Percentiles rank a stretch among this genome's conserved stretches.
These are phyloP conservation scores for Drosophila sordidula DNA, from an alignment of 2,888 invertebrate genomes.

Conservation along the genomic window DNA sequence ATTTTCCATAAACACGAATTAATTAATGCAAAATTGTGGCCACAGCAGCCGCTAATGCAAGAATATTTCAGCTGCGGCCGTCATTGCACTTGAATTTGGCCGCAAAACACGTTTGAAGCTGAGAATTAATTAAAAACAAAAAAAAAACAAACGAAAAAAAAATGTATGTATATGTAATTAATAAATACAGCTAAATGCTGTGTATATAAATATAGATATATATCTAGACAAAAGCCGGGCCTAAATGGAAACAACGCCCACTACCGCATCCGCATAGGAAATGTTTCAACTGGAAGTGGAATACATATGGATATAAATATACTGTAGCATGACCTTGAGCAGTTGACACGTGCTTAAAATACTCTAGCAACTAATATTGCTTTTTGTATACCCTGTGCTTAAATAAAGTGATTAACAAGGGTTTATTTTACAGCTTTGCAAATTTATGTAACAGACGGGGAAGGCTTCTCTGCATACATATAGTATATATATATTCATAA, in stretches of 20 bases:
- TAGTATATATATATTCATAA: too few relatives aligned
- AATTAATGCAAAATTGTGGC: conserved; percentile 34
- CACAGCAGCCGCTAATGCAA: conserved; percentile 35
- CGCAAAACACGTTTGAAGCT: conserved; percentile 18
- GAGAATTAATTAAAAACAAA: conserved; percentile 4
- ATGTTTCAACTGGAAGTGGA: conserved; percentile 6
- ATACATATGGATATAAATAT: background rate
- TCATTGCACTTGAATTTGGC: conserved; percentile 67
- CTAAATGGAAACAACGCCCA: conserved; percentile 10
- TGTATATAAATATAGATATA: background rate
- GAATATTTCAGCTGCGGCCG: conserved; percentile 51
- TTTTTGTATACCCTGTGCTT: conserved; percentile 4
- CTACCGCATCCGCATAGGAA: conserved; percentile 56
- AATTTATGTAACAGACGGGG: too few relatives aligned
- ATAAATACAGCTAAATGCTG: background rate
- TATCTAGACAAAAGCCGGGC: conserved; percentile 6
- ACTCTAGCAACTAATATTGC: conserved; percentile 22
- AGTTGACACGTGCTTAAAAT: conserved; percentile 53
- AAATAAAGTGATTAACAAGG: too few relatives aligned
- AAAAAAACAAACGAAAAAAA: background rate
- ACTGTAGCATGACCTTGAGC: conserved; percentile 33
- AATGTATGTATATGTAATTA: too few relatives aligned
- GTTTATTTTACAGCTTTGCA: too few relatives aligned
- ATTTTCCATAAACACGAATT: conserved; percentile 62
- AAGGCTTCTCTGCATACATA: too few relatives aligned